Percentiles rank a stretch among this genome's conserved stretches.
Conservation (phyloP, 2,888 invertebrate genomes). For the Pecten maximus region DNA sequence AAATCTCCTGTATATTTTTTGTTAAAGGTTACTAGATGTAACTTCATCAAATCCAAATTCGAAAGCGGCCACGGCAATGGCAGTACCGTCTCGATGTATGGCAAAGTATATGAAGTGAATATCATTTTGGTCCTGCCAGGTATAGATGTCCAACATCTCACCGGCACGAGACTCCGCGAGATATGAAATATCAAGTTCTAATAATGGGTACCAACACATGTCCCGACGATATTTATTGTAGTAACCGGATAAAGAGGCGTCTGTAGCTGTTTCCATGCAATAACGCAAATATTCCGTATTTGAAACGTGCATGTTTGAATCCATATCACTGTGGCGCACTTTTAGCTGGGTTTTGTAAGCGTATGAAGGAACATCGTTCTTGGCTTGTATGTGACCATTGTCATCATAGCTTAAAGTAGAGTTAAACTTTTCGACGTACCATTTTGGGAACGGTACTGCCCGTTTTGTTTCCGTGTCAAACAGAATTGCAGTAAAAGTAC, state of each 20-base stretch:
- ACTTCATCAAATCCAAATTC: neutral
- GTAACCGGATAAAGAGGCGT: neutral
- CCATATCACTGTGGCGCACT: neutral
- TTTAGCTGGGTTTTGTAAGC: neutral
- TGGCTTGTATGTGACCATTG: neutral
- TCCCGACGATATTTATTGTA: neutral
- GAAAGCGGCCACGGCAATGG: neutral
- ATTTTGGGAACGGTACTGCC: neutral
- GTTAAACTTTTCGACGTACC: neutral
- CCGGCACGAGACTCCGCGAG: neutral
- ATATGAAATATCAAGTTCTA: conserved; percentile 23
- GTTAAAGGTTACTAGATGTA: neutral
- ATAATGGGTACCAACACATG: conserved; percentile 11
- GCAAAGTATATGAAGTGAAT: neutral
- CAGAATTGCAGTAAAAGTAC: neutral
- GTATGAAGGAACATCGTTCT: neutral
- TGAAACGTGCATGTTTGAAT: neutral
- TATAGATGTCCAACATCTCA: neutral
- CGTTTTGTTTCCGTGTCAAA: neutral
- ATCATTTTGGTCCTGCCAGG: neutral
- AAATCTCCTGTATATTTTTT: neutral
- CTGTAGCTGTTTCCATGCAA: neutral
- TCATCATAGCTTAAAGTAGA: neutral
- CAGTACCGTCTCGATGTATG: neutral
- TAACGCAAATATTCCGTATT: neutral